phyloP scores from a whole-genome alignment of 2,797 vertebrate genomes.

The Ctenosaura bakeri region DNA sequence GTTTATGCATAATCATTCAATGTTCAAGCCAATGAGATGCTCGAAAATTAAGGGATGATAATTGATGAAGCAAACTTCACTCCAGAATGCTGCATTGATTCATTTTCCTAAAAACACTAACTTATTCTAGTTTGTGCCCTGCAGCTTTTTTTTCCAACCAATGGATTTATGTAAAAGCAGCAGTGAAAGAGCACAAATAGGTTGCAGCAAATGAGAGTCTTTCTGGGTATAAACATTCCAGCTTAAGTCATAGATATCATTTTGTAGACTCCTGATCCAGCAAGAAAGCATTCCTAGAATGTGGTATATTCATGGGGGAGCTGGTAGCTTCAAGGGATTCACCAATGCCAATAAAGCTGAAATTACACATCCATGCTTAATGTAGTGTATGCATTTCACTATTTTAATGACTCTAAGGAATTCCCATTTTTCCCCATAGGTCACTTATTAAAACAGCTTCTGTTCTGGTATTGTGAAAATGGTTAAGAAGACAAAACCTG shows the following conservation, averaged over 20 bases:
- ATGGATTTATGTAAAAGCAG: not conserved
- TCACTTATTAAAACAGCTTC: not conserved
- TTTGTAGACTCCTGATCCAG: not conserved
- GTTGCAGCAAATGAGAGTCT: not conserved
- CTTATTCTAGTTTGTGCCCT: not conserved
- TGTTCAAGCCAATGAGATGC: slow-evolving; percentile 24
- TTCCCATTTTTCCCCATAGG: not conserved
- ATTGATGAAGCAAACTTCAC: slow-evolving; percentile 10
- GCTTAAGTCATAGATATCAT: not conserved
- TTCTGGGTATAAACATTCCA: not conserved
- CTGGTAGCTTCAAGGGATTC: not conserved
- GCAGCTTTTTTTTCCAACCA: not conserved
- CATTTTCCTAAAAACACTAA: not conserved
- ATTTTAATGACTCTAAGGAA: not conserved
- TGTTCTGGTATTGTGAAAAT: not conserved
- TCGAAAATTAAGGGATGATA: slow-evolving; percentile 14
- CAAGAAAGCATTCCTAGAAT: not conserved
- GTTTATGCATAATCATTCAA: slow-evolving; percentile 39
- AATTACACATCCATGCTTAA: not conserved
- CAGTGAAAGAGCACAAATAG: not conserved
- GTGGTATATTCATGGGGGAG: not conserved
- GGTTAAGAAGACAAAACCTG: not conserved
- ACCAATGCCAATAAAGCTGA: not conserved
- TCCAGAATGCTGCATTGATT: not conserved
- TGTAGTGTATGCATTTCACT: not conserved